phyloP scores from a whole-genome alignment of 2,797 vertebrate species.

The Pipistrellus nathusii region DNA sequence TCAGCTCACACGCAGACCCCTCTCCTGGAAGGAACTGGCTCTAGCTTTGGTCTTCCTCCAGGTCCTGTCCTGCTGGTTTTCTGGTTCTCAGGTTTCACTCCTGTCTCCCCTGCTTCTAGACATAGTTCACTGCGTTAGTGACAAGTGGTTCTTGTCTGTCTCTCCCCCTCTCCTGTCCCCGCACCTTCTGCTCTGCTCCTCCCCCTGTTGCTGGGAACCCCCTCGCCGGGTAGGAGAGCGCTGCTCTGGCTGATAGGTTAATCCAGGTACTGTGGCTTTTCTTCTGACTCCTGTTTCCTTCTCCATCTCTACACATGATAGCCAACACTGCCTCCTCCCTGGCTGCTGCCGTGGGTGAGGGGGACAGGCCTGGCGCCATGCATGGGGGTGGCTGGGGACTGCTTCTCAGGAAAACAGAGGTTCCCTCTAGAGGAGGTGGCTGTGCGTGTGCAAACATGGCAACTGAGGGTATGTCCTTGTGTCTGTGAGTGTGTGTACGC shows the following conservation, averaged over 20 bases:
- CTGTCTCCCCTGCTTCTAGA: constrained; percentile 84
- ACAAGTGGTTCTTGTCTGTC: constrained; percentile 85
- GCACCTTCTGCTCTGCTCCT: constrained; percentile 82
- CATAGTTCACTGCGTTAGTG: constrained; percentile 82
- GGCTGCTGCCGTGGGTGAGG: constrained; percentile 22
- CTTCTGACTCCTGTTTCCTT: constrained; percentile 51
- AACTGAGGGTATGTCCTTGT: not conserved
- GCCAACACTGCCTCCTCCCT: constrained; percentile 60
- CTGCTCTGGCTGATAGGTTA: constrained; percentile 98
- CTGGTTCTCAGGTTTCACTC: constrained; percentile 63
- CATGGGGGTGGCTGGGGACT: constrained; percentile 69
- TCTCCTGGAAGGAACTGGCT: constrained; percentile 66
- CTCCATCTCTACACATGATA: constrained; percentile 44
- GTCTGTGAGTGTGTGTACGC: not conserved
- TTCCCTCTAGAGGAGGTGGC: not conserved
- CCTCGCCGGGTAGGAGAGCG: constrained; percentile 93
- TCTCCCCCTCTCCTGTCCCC: constrained; percentile 76
- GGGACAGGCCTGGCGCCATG: constrained; percentile 46
- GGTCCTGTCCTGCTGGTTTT: constrained; percentile 72
- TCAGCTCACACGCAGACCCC: not conserved
- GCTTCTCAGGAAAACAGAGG: constrained; percentile 16
- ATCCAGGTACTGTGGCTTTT: constrained; percentile 95
- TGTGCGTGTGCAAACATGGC: not conserved
- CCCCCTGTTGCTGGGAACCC: constrained; percentile 83
- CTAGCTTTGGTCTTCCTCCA: constrained; percentile 73